Base-by-base conservation (phyloP, 30 jellyfish, hydroid and myxozoan genomes). In the Aurelia aurita region DNA sequence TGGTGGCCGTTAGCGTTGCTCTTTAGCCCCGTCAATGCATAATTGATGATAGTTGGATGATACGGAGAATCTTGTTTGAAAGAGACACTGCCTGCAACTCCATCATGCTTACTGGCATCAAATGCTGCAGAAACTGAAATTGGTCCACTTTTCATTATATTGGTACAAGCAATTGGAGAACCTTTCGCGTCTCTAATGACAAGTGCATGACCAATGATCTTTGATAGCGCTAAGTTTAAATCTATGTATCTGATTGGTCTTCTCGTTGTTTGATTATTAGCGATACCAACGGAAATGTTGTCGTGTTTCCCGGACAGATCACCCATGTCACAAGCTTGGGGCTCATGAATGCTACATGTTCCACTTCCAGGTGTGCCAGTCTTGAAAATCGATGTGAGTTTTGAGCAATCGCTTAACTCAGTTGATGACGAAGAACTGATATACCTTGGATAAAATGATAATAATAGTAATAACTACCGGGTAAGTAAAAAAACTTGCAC, bases 51-150 rank as follows among this genome's bases (percentile, higher is more conserved):
- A 3, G 98, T 93, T 31, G 96, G 95, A 70, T 93, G 98, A 65
- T 77, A 87, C 1, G 98, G 98, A 18, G 98, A 87, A 19, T 75
- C 90, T 57, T 93, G 97, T 39, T 51, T 67, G 84, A 93, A 93
- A 11, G 88, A 28, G 51, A 93, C 78, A 22, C 31, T 28, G 44
- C 98, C 98, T 12, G 67, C 26, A 12, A 89, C 93, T 9, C 98
- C 98, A 54, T 64, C 83, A 57, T 88, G 79, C 2, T 22, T 45
- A 15, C 61, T 70, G 1, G 90, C 47, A 12, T 13, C 64, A 59
- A 87, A 93, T 18, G 81, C 25, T 6, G 98, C 86, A 39, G 80
- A 29, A 34, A 78, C 49, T 6, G 86, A 14, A 14, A 93, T 32
- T 28, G 97, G 97, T 18, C 98, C 98, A 26, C 79, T 78, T 51